Evolutionary conservation across 2,797 vertebrate genomes (phyloP), one percentile per base, ranked within the genome.

Genomic region (Eulemur albifrons): DNA sequence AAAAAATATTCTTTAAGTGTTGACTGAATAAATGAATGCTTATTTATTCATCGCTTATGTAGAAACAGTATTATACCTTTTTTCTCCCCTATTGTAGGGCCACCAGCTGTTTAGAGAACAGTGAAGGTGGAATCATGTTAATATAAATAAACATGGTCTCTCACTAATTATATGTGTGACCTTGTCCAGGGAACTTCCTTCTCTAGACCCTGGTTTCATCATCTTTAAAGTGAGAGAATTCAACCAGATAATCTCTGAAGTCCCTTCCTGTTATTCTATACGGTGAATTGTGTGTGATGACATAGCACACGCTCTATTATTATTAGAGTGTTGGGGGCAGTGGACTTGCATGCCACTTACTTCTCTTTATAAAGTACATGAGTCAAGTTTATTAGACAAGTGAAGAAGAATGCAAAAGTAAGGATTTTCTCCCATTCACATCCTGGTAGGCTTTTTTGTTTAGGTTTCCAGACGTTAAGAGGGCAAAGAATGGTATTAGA

Each of bases 211-310:
- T 81, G 81, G 92, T 93, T 97, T 97, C 94, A 94, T 96, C 67
- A 92, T 92, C 91, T 96, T 23, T 97, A 96, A 92, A 95, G 84
- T 70, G 45, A 84, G 69, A 59, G 84, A 95, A 92, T 96, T 97
- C 96, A 94, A 87, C n/a, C 94, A 95, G 90, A 96, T 90, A 96
- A 91, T 97, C 83, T 97, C 95, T 80, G 32, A 90, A 96, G 95
- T 73, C 82, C 18, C 70, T 98, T 98, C 94, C 96, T 97, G 97
- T 97, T 97, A 86, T 97, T 94, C 70, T 50, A 40, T 30, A 61
- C 52, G 43, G 52, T 91, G 95, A 94, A 94, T 94, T 75, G 43
- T 76, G 57, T 88, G 93, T 54, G 81, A 97, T 94, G 95, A 95
- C 94, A 95, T 50, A 50, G 70, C 63, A 72, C 59, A 13, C 23